Percentiles rank a stretch among this genome's conserved stretches.
Evolutionary conservation across 2,888 invertebrate species (phyloP).

Genomic region (Nomada lathburiana): DNA sequence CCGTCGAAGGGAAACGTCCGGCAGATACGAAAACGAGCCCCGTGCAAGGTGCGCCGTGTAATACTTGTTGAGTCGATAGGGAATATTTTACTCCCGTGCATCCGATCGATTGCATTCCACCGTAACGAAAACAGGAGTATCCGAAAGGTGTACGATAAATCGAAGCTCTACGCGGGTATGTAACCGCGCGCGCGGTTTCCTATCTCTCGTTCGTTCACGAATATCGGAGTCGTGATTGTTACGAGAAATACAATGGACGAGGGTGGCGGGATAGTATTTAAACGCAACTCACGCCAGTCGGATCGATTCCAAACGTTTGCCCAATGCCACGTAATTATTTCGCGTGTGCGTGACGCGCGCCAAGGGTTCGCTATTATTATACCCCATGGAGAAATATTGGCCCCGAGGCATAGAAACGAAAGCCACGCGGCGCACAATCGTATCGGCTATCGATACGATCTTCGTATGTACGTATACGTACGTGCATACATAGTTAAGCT

Average conservation of each 20-base stretch:
- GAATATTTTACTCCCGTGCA: not conserved
- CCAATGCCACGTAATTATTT: slow-evolving; percentile 60
- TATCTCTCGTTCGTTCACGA: too few species aligned
- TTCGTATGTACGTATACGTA: not conserved
- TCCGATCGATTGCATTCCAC: not conserved
- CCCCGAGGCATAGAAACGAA: slow-evolving; percentile 47
- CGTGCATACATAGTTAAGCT: not conserved
- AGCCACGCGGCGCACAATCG: not conserved
- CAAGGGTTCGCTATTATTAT: slow-evolving; percentile 62
- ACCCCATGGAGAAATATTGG: slow-evolving; percentile 61
- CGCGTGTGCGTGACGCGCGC: slow-evolving; percentile 52
- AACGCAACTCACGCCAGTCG: slow-evolving; percentile 35
- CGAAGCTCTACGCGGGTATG: too few species aligned
- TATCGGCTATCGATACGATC: slow-evolving; percentile 36
- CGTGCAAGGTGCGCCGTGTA: not conserved
- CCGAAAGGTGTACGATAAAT: too few species aligned
- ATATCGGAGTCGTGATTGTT: too few species aligned
- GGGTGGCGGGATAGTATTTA: slow-evolving; percentile 2
- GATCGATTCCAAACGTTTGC: slow-evolving; percentile 53
- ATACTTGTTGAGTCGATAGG: not conserved
- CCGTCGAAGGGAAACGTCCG: too few species aligned
- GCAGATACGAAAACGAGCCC: too few species aligned
- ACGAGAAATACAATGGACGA: too few species aligned
- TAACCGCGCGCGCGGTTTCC: too few species aligned
- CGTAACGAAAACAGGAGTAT: too few species aligned